Base-by-base conservation (phyloP, 2,797 vertebrate species). In the Danio choprae region DNA sequence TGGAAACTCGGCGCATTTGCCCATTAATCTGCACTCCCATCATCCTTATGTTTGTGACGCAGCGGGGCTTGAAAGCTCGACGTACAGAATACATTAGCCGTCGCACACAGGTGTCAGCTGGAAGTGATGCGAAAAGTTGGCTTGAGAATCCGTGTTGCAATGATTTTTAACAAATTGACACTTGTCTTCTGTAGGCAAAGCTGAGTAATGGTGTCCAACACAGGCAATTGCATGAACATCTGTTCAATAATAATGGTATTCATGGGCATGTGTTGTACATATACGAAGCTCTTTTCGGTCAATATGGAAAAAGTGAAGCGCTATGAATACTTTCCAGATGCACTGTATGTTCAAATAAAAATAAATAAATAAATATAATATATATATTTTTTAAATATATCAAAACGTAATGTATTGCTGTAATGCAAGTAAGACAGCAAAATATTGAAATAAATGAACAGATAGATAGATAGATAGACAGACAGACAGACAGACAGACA, bases 11-110 rank as follows among this genome's bases (percentile, higher is more conserved):
- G 65, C 29, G 55, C 44, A 81, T 77, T 60, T 63, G 4, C 56
- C 78, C 79, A 87, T 90, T 89, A 86, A 91, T 91, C 87, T 84
- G 79, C 22, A 44, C 46, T 41, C 74, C 78, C 72, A 84, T 86
- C 86, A 89, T 88, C 71, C 82, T 80, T 77, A 86, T 83, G 82
- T 77, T 83, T 81, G 81, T 76, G 74, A 88, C 82, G 77, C 59
- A 82, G 77, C 79, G 41, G 72, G 74, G 46, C 60, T 16, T 12
- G 41, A 77, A 79, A 64, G 86, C 87, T 71, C 77, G 81, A 81
- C 80, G 72, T 83, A 38, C 40, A 72, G 82, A 79, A 85, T 86
- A 82, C 70, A 88, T 84, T 78, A 84, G 75, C 74, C 77, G 64
- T 75, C 43, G 44, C 10, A 5, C 44, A 41, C 80, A 63, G 60